Evolutionary conservation across 2,797 vertebrate species (phyloP).

Genomic region (Rhabdophis nuchalis): DNA sequence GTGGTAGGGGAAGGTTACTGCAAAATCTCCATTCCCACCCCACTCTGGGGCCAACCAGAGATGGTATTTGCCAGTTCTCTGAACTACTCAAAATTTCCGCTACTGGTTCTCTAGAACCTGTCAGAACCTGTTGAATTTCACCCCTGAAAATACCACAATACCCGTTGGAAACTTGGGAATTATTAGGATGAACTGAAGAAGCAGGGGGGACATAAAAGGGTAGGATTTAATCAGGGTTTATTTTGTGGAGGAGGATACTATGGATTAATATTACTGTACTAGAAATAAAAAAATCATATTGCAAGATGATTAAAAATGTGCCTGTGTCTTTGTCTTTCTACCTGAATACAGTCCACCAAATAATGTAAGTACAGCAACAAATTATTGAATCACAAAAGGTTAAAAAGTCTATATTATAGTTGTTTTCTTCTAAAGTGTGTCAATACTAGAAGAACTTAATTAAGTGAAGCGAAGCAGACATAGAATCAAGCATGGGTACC

Average conservation of each 20-base stretch:
- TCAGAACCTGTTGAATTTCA: too few relatives aligned
- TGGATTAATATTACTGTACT: not conserved
- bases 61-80: too few relatives aligned
- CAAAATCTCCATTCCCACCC: too few relatives aligned
- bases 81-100: too few relatives aligned
- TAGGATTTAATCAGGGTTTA: not conserved
- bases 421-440: conserved; percentile 11
- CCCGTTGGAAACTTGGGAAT: not conserved
- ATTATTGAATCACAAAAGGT: not conserved
- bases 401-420: not conserved
- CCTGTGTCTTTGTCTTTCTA: not conserved
- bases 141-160: not conserved
- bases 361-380: not conserved
- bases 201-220: not conserved
- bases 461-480: conserved; percentile 9
- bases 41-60: too few relatives aligned
- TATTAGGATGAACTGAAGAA: not conserved
- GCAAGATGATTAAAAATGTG: not conserved
- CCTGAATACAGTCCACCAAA: not conserved
- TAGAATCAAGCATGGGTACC: conserved; percentile 29
- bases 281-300: not conserved
- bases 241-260: not conserved
- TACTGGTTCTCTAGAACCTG: too few relatives aligned
- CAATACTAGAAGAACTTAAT: not conserved
- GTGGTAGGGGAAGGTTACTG: too few relatives aligned